These are phyloP conservation scores for Akabosia matsudoensis DNA, from an alignment of 1,140 invertebrate genomes.

Conservation along the genomic window DNA sequence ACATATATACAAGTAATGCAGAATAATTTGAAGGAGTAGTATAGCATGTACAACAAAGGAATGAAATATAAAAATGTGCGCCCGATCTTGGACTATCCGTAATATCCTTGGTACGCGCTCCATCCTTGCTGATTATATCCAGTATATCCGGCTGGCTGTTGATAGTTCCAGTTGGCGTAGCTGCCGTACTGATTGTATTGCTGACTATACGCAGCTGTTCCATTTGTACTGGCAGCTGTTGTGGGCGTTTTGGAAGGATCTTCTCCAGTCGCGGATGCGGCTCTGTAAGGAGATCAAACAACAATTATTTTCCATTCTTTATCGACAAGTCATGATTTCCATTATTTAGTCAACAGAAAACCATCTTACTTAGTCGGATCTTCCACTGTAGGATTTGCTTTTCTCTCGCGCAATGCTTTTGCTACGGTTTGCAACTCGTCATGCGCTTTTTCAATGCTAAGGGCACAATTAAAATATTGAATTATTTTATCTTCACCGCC, in stretches of 20 bases:
- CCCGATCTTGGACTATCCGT: too few relatives aligned
- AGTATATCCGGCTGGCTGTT: slow-evolving; percentile 36
- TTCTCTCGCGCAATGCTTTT: slow-evolving; percentile 59
- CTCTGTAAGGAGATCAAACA: background rate
- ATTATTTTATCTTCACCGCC: background rate
- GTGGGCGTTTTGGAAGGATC: slow-evolving; percentile 51
- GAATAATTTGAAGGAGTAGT: too few relatives aligned
- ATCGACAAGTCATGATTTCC: background rate
- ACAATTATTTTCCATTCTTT: background rate
- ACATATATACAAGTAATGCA: too few relatives aligned
- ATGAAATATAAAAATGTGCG: too few relatives aligned
- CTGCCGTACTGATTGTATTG: slow-evolving; percentile 58
- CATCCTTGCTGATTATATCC: slow-evolving; percentile 35
- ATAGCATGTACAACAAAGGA: too few relatives aligned
- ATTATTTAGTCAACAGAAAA: background rate
- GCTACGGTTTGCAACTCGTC: slow-evolving; percentile 64
- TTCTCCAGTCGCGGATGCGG: slow-evolving; percentile 42
- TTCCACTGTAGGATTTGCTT: slow-evolving; percentile 47
- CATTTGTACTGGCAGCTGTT: slow-evolving; percentile 35
- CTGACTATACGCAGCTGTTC: slow-evolving; percentile 53
- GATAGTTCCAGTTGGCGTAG: slow-evolving; percentile 54
- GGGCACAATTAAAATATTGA: slow-evolving; percentile 20
- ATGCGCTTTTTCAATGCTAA: slow-evolving; percentile 62
- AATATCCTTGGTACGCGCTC: slow-evolving; percentile 42
- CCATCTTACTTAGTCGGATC: background rate